These are phyloP conservation scores for Diplogasteroides magnus DNA, from an alignment of 1,140 invertebrate species.

Conservation along the genomic window DNA sequence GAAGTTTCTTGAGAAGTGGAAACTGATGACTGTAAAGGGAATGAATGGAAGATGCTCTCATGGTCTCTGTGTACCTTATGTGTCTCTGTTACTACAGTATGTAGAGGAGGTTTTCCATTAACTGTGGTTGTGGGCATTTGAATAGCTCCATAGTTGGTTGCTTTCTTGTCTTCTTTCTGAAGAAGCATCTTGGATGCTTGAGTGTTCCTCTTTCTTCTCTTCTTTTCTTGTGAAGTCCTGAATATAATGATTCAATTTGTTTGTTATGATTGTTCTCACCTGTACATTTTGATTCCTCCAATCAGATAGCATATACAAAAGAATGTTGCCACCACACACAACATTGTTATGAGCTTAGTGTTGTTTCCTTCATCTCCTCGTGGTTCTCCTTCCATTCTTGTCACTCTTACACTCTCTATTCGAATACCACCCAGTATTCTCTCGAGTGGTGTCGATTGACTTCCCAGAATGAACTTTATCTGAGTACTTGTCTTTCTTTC, in stretches of 20 bases:
- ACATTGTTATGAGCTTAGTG: slow-evolving; percentile 16
- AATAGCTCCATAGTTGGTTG: not conserved
- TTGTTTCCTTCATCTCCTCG: slow-evolving; percentile 18
- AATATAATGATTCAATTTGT: not conserved
- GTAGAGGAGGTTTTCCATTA: not conserved
- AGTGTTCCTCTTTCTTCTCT: slow-evolving; percentile 6
- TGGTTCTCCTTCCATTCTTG: slow-evolving; percentile 16
- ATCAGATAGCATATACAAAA: slow-evolving; percentile 24
- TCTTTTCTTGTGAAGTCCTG: not conserved
- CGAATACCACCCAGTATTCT: slow-evolving; percentile 49
- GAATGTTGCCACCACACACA: slow-evolving; percentile 10
- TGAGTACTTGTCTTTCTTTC: slow-evolving; percentile 1
- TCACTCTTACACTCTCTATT: slow-evolving; percentile 34
- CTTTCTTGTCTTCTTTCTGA: not conserved
- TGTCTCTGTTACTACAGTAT: not conserved
- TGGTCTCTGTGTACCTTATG: no score
- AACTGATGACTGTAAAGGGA: not conserved
- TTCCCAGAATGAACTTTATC: slow-evolving; percentile 47
- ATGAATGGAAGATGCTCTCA: no score
- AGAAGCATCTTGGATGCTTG: not conserved
- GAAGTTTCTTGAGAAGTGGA: not conserved
- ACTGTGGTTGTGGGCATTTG: no score
- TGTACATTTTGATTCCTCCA: slow-evolving; percentile 15
- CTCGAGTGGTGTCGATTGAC: slow-evolving; percentile 44
- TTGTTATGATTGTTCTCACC: slow-evolving; percentile 4